Evolutionary conservation across 2,888 invertebrate species (phyloP), one percentile per base, ranked within the genome.

Genomic region (Eristalis tenax): DNA sequence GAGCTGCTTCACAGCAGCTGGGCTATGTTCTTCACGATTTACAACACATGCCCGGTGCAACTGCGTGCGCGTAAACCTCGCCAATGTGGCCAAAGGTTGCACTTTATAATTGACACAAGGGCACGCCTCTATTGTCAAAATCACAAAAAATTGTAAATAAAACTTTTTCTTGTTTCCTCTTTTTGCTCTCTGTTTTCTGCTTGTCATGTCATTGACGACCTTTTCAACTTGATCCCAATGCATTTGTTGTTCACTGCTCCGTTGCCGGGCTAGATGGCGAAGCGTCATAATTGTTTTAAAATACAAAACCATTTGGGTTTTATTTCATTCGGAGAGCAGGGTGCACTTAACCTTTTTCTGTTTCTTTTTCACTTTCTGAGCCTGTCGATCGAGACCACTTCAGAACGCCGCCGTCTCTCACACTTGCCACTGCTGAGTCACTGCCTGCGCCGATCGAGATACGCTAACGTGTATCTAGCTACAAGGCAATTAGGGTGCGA

Each of bases 151-250:
- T n/a, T 26, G 15, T 65, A 57, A 18, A 57, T 40, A 50, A 38
- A 28, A 56, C n/a, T 3, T 18, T 40, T 40, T 61, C 8, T 56
- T 4, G 2, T 28, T 6, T 32, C 32, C 6, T 4, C 2, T 59
- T 5, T 11, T 23, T 5, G 38, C 18, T 22, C n/a, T 40, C 32
- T 43, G 28, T 18, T 56, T 43, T 43, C 64, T n/a, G 38, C 65
- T 38, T 28, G 66, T 63, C 38, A 2, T 28, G 73, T 63, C 73
- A 69, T 32, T 78, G 82, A 70, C 64, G 82, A 78, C 69, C 78
- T 70, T 78, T 65, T 82, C 38, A 73, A 77, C 85, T 86, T 86
- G 85, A 82, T 82, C 69, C 69, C 71, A 66, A 38, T 71, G 59
- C 22, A 66, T 23, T 56, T 2, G 56, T 40, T 66, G 32, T 65